Evolutionary conservation across 2,113 vertebrate genomes (phyloP).

Genomic region (Protobothrops flavoviridis): DNA sequence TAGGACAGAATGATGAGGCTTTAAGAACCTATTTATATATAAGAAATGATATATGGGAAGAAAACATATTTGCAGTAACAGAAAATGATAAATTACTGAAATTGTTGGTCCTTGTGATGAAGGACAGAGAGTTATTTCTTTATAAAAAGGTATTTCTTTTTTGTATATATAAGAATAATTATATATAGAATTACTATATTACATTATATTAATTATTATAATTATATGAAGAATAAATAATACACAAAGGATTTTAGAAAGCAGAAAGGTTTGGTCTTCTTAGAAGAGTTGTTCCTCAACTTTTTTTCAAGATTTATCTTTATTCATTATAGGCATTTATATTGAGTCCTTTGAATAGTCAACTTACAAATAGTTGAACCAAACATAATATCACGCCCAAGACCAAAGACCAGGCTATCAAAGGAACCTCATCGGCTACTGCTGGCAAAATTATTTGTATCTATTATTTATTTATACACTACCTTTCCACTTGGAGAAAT

Average conservation of each 20-base stretch:
- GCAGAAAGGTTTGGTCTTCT: neutral
- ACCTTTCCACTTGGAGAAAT: neutral
- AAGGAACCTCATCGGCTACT: neutral
- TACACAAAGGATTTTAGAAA: neutral
- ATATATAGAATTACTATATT: too few species aligned
- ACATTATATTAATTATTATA: too few species aligned
- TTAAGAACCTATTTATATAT: neutral
- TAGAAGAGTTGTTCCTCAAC: neutral
- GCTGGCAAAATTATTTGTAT: neutral
- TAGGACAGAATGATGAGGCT: neutral
- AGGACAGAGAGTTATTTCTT: neutral
- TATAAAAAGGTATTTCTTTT: neutral
- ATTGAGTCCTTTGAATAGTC: neutral
- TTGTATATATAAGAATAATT: too few species aligned
- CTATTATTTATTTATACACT: neutral
- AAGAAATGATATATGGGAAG: neutral
- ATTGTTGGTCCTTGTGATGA: neutral
- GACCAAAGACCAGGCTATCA: too few species aligned
- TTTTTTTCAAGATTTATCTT: neutral
- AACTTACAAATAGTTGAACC: neutral
- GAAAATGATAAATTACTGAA: neutral
- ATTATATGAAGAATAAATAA: neutral
- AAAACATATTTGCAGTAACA: neutral
- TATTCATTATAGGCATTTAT: neutral
- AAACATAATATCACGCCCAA: neutral